Conservation (phyloP, 2,888 invertebrate genomes). For the Frankliniella fusca region DNA sequence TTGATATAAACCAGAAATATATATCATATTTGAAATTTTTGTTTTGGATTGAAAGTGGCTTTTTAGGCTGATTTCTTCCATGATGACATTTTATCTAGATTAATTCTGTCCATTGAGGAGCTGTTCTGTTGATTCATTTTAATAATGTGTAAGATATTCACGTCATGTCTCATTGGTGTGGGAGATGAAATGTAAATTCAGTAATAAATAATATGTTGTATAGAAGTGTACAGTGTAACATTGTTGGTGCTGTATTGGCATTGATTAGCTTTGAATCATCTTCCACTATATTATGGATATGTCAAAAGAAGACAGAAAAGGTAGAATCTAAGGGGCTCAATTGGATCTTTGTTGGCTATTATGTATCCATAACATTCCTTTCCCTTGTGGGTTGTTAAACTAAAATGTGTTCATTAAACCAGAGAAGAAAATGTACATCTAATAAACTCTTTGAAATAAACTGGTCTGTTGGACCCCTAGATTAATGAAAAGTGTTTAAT, state of each 20-base stretch:
- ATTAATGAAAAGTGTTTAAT: background rate
- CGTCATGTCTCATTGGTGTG: background rate
- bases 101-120: constrained; percentile 2
- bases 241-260: constrained; percentile 13
- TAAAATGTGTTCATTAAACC: constrained; percentile 7
- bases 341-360: constrained; percentile 15
- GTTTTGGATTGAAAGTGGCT: constrained; percentile 3
- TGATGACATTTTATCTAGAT: background rate
- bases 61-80: constrained; percentile 12
- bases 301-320: background rate
- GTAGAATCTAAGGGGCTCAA: constrained; percentile 20
- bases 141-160: constrained; percentile 21
- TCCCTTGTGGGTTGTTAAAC: background rate
- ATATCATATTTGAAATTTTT: constrained; percentile 24
- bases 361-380: constrained; percentile 7
- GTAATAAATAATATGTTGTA: constrained; percentile 9
- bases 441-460: constrained; percentile 3
- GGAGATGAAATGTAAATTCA: constrained; percentile 18
- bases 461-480: constrained; percentile 22
- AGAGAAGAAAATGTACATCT: background rate
- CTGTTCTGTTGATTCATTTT: constrained; percentile 20
- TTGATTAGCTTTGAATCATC: background rate
- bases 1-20: background rate
- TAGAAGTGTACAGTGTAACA: background rate
- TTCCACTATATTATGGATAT: background rate